Evolutionary conservation across 2,888 invertebrate genomes (phyloP).

Genomic region (Stenolophus ochropezus): DNA sequence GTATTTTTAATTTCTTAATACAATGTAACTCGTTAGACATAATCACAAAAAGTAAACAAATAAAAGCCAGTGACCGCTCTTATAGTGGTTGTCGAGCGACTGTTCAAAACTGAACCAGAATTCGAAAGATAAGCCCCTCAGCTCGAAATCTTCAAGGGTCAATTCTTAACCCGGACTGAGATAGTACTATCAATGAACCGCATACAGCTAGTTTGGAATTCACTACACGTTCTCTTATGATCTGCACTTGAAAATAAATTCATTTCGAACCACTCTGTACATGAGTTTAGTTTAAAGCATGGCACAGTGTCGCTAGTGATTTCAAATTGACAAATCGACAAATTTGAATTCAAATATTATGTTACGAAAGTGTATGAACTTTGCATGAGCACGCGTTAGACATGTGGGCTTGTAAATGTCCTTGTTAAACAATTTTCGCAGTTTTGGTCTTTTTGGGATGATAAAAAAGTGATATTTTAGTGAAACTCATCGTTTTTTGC

Average conservation of each 20-base stretch:
- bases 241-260: background rate
- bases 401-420: constrained; percentile 36
- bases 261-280: constrained; percentile 30
- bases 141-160: constrained; percentile 52
- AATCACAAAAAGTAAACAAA: constrained; percentile 3
- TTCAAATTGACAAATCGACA: background rate
- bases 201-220: constrained; percentile 4
- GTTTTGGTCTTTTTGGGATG: constrained; percentile 10
- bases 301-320: constrained; percentile 45
- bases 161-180: constrained; percentile 57
- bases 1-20: constrained; percentile 56
- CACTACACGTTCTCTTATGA: background rate
- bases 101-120: constrained; percentile 43
- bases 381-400: constrained; percentile 21
- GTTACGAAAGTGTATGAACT: constrained; percentile 43
- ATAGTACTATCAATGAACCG: constrained; percentile 21
- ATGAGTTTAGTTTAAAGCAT: background rate
- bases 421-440: constrained; percentile 20
- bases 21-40: constrained; percentile 50
- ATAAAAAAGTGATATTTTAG: constrained; percentile 2
- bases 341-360: constrained; percentile 14
- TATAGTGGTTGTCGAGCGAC: constrained; percentile 6
- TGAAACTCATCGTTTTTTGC: background rate
- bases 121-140: constrained; percentile 47
- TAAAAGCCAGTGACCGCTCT: background rate